Base-by-base conservation (phyloP, 2,888 invertebrate species). In the Mimumesa dahlbomi region DNA sequence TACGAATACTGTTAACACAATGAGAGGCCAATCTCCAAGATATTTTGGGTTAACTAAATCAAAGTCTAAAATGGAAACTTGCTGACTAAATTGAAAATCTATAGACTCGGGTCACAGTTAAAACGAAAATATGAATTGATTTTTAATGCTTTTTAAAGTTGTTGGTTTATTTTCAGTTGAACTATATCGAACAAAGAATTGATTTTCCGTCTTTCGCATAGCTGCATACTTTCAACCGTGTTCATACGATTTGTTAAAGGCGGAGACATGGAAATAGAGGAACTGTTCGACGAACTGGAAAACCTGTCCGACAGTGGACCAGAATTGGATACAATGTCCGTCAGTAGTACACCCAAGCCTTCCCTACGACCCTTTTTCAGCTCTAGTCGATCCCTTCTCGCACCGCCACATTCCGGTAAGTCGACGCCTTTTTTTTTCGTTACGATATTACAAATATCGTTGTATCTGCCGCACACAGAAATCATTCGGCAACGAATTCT, bases 311-410 rank as follows among this genome's bases (percentile, higher is more conserved):
- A 99, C 89, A 98, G 97, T 9, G 98, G 96, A 0, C 98, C 97
- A 5, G 98, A 98, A 87, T 92, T 95, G 91, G 98, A 98, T 90
- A 98, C 97, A 53, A 95, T 98, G 92, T 98, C 97, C 87, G 97
- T 98, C 85, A 96, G 97, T 73, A 98, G 98, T 79, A 98, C 98
- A 45, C 98, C 98, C 14, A 98, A 98, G 89, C 98, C 98, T 45
- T 97, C 97, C 79, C 91, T 99, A 75, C 92, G 97, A 86, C 98
- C 98, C 2, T 98, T 98, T 91, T 98, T 98, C 91, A 96, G 97
- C 86, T 96, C 96, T 89, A 96, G 96, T 79, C 92, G 95, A 76
- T 96, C 95, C 79, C 93, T 96, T 80, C 85, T 91, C 18, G 91
- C 87, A 9, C 89, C 89, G 25, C 84, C 87, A 45, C 81, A 88